Conservation (phyloP, 2,888 invertebrate genomes). For the Cremastinae sp. region DNA sequence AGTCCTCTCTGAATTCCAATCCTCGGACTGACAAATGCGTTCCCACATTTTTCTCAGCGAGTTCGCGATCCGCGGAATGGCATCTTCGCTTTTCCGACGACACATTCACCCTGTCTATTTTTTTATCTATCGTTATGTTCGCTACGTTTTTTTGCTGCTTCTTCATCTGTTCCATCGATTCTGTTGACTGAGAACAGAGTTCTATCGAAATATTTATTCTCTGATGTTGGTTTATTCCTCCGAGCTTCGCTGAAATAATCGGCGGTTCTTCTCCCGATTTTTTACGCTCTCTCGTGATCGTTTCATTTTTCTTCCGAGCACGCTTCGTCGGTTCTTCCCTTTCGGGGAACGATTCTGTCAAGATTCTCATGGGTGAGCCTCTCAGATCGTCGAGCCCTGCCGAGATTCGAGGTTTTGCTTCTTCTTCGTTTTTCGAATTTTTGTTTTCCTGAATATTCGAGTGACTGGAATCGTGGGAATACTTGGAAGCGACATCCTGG, state of each 20-base stretch:
- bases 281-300: conserved; percentile 6
- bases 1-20: conserved; percentile 42
- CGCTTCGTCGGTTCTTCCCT: not conserved
- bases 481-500: conserved; percentile 27
- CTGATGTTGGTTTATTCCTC: conserved; percentile 40
- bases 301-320: not conserved
- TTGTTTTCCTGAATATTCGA: not conserved
- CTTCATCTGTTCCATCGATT: conserved; percentile 18
- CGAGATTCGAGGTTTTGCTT: too few relatives aligned
- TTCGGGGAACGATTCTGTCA: conserved; percentile 20
- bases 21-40: conserved; percentile 41
- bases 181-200: conserved; percentile 37
- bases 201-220: conserved; percentile 57
- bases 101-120: not conserved
- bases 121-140: conserved; percentile 1
- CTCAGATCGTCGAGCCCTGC: too few relatives aligned
- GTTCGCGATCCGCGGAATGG: conserved; percentile 26
- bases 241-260: conserved; percentile 18
- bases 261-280: conserved; percentile 12
- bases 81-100: conserved; percentile 2
- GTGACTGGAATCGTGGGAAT: conserved; percentile 27
- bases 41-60: conserved; percentile 31
- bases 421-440: too few relatives aligned
- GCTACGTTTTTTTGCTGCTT: not conserved
- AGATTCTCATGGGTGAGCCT: conserved; percentile 21